These are phyloP conservation scores for Harpagoxenus sublaevis DNA, from an alignment of 2,888 invertebrate genomes.

Conservation along the genomic window DNA sequence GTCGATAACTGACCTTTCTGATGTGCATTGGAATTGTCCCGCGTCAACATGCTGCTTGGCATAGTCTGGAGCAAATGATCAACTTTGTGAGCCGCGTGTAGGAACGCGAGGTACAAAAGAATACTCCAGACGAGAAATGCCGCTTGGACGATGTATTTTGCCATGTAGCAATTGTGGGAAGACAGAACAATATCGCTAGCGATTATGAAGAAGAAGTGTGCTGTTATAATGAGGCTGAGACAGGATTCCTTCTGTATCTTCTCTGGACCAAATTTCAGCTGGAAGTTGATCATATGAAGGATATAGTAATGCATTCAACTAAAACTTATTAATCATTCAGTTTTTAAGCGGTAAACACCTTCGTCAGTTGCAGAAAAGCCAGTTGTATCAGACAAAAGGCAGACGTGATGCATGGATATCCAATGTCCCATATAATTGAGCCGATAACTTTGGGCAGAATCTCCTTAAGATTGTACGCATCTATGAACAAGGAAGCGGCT, in stretches of 20 bases:
- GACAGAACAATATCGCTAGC: slow-evolving; percentile 87
- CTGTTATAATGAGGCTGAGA: slow-evolving; percentile 87
- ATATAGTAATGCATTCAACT: not conserved
- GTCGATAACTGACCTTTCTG: slow-evolving; percentile 83
- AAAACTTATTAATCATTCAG: not conserved
- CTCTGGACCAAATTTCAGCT: slow-evolving; percentile 87
- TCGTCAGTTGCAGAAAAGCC: slow-evolving; percentile 88
- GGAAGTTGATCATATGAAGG: slow-evolving; percentile 57
- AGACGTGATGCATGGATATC: slow-evolving; percentile 88
- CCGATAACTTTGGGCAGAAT: slow-evolving; percentile 87
- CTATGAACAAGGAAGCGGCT: slow-evolving; percentile 87
- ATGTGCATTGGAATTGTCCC: slow-evolving; percentile 84
- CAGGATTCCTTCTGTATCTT: slow-evolving; percentile 87
- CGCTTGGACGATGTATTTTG: slow-evolving; percentile 87
- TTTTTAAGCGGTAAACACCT: slow-evolving; percentile 81
- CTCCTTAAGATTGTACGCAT: slow-evolving; percentile 88
- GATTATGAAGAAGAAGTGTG: slow-evolving; percentile 87
- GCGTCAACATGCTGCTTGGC: slow-evolving; percentile 85
- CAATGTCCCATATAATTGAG: slow-evolving; percentile 87
- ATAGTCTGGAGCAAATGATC: slow-evolving; percentile 85
- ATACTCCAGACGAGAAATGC: slow-evolving; percentile 88
- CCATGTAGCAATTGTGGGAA: slow-evolving; percentile 85
- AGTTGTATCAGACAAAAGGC: slow-evolving; percentile 88
- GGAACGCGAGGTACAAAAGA: slow-evolving; percentile 87
- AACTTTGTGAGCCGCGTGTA: slow-evolving; percentile 87